Evolutionary conservation across 2,888 invertebrate species (phyloP).

Genomic region (Exephanes ischioxanthus): DNA sequence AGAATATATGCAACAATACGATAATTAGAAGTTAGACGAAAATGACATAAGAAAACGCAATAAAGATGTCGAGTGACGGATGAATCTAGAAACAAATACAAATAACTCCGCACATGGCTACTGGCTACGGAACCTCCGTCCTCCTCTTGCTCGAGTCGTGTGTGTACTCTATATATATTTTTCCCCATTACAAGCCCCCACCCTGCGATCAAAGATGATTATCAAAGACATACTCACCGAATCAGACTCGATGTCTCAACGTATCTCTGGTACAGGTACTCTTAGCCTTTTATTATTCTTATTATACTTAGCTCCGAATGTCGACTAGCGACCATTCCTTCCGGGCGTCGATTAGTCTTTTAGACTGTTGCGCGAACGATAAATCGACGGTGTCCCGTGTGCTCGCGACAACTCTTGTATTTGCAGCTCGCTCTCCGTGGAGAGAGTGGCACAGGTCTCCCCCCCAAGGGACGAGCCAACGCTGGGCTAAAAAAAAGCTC

Average conservation of each 20-base stretch:
- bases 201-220: constrained; percentile 45
- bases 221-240: constrained; percentile 58
- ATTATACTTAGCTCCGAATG: background rate
- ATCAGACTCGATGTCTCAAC: constrained; percentile 31
- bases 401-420: constrained; percentile 46
- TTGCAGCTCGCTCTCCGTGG: background rate
- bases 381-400: constrained; percentile 40
- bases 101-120: constrained; percentile 63
- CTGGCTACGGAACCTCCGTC: constrained; percentile 53
- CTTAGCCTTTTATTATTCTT: constrained; percentile 3
- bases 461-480: too few species aligned
- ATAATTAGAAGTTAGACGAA: constrained; percentile 7
- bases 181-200: constrained; percentile 23
- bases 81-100: constrained; percentile 8
- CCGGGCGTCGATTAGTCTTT: background rate
- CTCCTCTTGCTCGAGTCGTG: constrained; percentile 14
- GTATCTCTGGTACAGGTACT: constrained; percentile 18
- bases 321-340: too few species aligned
- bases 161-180: background rate
- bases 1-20: background rate
- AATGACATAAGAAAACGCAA: constrained; percentile 18
- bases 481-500: background rate
- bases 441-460: too few species aligned
- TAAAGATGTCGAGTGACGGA: constrained; percentile 2
- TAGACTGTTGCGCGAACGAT: constrained; percentile 14